Conservation (phyloP, 2,113 vertebrate species). For the Grus americana region DNA sequence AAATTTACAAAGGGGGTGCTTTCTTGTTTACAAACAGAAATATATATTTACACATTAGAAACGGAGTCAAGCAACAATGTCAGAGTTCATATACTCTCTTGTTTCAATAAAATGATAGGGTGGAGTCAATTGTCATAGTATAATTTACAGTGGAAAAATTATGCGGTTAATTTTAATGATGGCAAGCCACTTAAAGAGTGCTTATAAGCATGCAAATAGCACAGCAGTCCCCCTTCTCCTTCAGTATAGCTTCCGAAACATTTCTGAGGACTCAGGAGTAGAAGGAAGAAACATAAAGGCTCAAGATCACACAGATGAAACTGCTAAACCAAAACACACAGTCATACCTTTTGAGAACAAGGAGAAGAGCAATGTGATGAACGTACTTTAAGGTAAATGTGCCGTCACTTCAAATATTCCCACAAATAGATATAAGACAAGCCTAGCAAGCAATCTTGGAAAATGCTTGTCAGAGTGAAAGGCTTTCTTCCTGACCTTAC, state of each 20-base stretch:
- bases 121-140: not conserved
- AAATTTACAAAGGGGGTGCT: not conserved
- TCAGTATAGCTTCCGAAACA: not conserved
- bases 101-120: not conserved
- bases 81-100: not conserved
- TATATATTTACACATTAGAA: not conserved
- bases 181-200: not conserved
- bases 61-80: not conserved
- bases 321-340: not conserved
- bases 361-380: not conserved
- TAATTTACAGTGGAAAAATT: conserved; percentile 25
- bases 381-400: conserved; percentile 28
- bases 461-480: conserved; percentile 25
- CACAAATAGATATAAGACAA: conserved; percentile 10
- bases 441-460: conserved; percentile 3
- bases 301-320: not conserved
- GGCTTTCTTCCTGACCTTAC: conserved; percentile 4
- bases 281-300: not conserved
- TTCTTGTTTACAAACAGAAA: not conserved
- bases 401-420: conserved; percentile 12
- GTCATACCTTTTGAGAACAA: not conserved
- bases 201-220: not conserved
- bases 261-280: not conserved
- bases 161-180: not conserved
- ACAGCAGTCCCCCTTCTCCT: not conserved